Conservation (phyloP, 2,888 invertebrate species). For the Lysandra bellargus region DNA sequence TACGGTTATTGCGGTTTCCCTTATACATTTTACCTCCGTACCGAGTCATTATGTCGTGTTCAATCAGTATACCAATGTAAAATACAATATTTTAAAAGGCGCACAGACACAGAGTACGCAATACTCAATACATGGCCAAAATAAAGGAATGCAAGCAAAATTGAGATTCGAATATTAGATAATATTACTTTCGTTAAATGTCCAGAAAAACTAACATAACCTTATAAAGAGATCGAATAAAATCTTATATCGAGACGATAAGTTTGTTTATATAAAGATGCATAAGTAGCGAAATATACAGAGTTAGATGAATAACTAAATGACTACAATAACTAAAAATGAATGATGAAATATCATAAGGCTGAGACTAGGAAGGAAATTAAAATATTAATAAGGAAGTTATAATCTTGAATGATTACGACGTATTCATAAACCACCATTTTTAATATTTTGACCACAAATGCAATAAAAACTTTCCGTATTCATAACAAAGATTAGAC, state of each 20-base stretch:
- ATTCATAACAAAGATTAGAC: background rate
- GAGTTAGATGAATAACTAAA: background rate
- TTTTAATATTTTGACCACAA: background rate
- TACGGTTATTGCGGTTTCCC: no score
- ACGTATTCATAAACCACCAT: background rate
- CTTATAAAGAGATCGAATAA: constrained; percentile 8
- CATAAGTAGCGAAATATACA: background rate
- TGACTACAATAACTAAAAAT: background rate
- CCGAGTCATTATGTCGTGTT: background rate
- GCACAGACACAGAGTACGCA: background rate
- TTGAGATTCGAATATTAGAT: background rate
- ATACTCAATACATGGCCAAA: background rate
- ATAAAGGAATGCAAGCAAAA: background rate
- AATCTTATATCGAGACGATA: background rate
- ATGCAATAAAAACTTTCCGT: background rate
- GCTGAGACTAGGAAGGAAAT: background rate
- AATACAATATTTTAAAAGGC: background rate
- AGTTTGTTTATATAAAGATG: background rate
- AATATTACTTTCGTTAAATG: background rate
- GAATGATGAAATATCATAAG: background rate
- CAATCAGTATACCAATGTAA: background rate
- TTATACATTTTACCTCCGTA: background rate
- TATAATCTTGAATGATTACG: background rate
- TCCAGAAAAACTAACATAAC: background rate
- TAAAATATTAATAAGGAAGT: background rate